Conservation (phyloP, 1,140 invertebrate genomes). For the Drosophila kikkawai region DNA sequence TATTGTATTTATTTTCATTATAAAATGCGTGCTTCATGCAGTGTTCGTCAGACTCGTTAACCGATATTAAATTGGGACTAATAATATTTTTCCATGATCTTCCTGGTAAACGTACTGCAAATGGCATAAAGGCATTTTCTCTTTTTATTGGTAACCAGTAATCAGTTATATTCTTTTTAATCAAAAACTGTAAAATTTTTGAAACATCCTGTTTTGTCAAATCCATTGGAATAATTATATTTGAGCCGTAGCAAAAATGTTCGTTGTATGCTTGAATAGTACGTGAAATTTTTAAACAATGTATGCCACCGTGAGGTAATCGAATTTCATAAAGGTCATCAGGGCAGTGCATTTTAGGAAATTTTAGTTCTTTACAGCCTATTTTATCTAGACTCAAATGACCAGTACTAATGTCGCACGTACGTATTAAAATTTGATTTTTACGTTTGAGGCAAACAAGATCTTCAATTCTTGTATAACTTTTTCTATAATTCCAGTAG, state of each 20-base stretch:
- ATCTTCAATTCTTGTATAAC: conserved; percentile 44
- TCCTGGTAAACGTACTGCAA: conserved; percentile 69
- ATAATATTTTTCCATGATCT: conserved; percentile 59
- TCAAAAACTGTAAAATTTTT: conserved; percentile 14
- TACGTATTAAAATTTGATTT: conserved; percentile 32
- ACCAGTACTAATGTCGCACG: conserved; percentile 40
- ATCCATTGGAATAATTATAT: conserved; percentile 38
- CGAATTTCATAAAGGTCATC: conserved; percentile 57
- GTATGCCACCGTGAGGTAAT: background rate
- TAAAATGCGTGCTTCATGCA: conserved; percentile 38
- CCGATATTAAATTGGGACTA: conserved; percentile 7
- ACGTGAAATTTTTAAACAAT: conserved; percentile 60
- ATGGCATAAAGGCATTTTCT: conserved; percentile 47
- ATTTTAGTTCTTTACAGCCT: conserved; percentile 7
- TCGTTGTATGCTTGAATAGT: conserved; percentile 50
- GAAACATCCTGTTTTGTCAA: conserved; percentile 15
- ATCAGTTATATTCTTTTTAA: conserved; percentile 38
- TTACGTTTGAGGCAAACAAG: conserved; percentile 35
- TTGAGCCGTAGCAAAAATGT: conserved; percentile 65
- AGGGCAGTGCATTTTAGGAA: conserved; percentile 45
- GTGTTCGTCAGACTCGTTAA: conserved; percentile 44
- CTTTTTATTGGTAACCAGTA: conserved; percentile 75
- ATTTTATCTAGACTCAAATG: conserved; percentile 44
- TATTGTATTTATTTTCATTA: background rate
- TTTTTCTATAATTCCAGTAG: conserved; percentile 49